Base-by-base conservation (phyloP, 1,140 invertebrate genomes). In the Caenorhabditis remanei region DNA sequence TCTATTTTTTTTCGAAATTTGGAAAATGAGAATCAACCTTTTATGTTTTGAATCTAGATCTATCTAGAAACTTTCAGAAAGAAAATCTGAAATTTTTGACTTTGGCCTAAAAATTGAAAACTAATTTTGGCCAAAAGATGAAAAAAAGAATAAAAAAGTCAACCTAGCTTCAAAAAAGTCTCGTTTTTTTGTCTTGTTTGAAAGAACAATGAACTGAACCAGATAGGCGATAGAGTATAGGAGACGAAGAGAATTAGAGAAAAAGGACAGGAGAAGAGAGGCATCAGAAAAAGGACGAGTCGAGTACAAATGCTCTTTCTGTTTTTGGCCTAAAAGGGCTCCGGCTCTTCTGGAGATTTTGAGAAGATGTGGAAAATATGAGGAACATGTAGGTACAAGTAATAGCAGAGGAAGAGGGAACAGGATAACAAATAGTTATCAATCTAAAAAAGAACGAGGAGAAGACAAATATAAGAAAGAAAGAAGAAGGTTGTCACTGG, bases 291-390 rank as follows among this genome's bases (percentile, higher is more conserved):
- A 84, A 63, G 83, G 83, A 46, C 83, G 58, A 84, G 19, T 19
- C 16, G 4, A 84, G 83, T 84, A 3, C 83, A 16, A 43, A n/a
- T 84, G 55, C 83, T 61, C 83, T 58, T 61, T 58, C 58, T 84
- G 41, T 63, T 58, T 46, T 58, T 19, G 9, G 53, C 40, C 9
- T 43, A 41, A 84, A 84, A 43, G 43, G 43, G 13, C 14, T 4
- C 4, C 16, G 50, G 48, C 11, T 19, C 19, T 13, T 48, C 24
- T 63, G 21, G 19, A 2, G 48, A n/a, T 4, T 9, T 83, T n/a
- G n/a, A 24, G n/a, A 19, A 41, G 13, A 41, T 40, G 48, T 19
- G n/a, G 13, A 48, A 58, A 13, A n/a, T 11, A 43, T 58, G 16
- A 48, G 21, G 79, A 83, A 58, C 21, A 41, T 14, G 61, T 7